Base-by-base conservation (phyloP, 2,888 invertebrate species). In the Antheraea assamensis region DNA sequence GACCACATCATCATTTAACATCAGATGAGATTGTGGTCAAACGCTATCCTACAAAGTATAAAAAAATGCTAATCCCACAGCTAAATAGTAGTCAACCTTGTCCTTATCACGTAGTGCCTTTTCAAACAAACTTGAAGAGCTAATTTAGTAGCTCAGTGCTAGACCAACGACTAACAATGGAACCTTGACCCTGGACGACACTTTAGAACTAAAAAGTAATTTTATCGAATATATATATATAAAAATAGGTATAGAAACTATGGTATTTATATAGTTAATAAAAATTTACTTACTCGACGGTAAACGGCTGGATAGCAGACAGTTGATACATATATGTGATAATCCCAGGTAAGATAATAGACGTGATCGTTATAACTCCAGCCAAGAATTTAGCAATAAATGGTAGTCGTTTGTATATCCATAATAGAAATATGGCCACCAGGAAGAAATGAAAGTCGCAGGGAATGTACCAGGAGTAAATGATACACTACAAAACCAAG, bases 381-480 rank as follows among this genome's bases (percentile, higher is more conserved):
- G 94, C 86, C 10, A 91, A 78, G n/a, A 84, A 77, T 19, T 95
- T 75, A 0, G 95, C 95, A 0, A 92, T 49, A 21, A 83, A 86
- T 0, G 90, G 92, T 10, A 85, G 82, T 19, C 86, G 89, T 68
- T 89, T 90, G 80, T 95, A 92, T 19, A 95, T 71, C 78, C 91
- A 85, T 79, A 92, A 95, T 24, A 95, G 78, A 27, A 95, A 82
- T n/a, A 95, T 86, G 0, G 95, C 95, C 24, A 96, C 83, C 71
- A 96, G 87, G 87, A 96, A 96, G 88, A 95, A 96, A 84, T 97
- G 97, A 88, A 96, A 96, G 87, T 97, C 97, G 76, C 96, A 96
- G 0, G 97, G 96, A 58, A 97, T 93, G 87, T 96, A 96, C 97
- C 97, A 97, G 1, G 96, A 95, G 76, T 95, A 95, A 0, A 95